Percentiles rank a stretch among this genome's conserved stretches.
phyloP scores from a whole-genome alignment of 2,797 vertebrate genomes.

The Buceros bicornis region DNA sequence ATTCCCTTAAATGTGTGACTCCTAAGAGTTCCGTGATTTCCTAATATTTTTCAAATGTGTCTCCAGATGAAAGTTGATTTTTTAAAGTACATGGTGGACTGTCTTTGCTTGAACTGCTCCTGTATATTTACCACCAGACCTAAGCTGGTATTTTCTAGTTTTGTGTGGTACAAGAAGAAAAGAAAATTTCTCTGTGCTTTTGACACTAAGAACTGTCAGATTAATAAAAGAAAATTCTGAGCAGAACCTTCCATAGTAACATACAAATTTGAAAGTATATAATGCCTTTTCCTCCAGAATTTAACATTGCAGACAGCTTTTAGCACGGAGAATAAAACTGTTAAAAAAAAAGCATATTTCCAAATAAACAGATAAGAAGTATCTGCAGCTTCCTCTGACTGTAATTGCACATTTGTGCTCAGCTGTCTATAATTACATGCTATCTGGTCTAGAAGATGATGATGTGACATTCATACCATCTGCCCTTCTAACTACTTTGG shows the following conservation, averaged over 20 bases:
- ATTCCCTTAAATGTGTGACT: not conserved
- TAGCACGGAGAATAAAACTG: not conserved
- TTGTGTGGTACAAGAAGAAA: not conserved
- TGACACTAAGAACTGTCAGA: not conserved
- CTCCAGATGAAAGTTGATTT: not conserved
- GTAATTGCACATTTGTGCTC: slow-evolving; percentile 44
- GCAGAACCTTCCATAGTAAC: not conserved
- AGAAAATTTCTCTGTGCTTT: not conserved
- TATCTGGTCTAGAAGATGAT: slow-evolving; percentile 52
- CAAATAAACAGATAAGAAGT: not conserved
- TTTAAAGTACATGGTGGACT: not conserved
- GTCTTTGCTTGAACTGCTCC: not conserved
- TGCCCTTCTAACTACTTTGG: slow-evolving; percentile 65
- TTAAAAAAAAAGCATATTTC: not conserved
- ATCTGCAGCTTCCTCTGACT: not conserved
- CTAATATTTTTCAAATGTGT: not conserved
- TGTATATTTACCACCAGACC: not conserved
- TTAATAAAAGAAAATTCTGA: not conserved
- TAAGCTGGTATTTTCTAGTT: not conserved
- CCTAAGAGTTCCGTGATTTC: not conserved
- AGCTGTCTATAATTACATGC: slow-evolving; percentile 63
- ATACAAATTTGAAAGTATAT: not conserved
- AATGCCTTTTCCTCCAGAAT: not conserved
- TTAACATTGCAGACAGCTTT: not conserved
- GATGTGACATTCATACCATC: slow-evolving; percentile 68